Evolutionary conservation across 2,888 invertebrate genomes (phyloP), one percentile per base, ranked within the genome.

Genomic region (Glyphotaelius pellucidus): DNA sequence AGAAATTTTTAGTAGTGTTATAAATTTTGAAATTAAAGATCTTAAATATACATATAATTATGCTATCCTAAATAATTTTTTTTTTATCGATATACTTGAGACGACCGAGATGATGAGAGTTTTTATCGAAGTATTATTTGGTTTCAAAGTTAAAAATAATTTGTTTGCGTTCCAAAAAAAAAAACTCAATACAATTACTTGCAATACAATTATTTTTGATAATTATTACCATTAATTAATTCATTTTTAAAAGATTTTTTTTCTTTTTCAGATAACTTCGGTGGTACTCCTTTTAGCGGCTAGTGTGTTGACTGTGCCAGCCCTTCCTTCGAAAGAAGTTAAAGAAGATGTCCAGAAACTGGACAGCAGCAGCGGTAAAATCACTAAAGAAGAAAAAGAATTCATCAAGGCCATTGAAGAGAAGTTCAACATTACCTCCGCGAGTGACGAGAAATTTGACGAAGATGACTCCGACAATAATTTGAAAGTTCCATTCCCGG

Each of bases 391-490:
- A 90, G 96, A 96, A 94, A 95, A 94, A 93, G 95, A 95, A 91
- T 96, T 96, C 94, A 93, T 96, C 85, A 95, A 95, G 94, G 96
- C 96, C 86, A 95, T 96, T 4, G 96, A 96, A 95, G 95, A 95
- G 32, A 96, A 96, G 93, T 96, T 95, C 94, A 96, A 96, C 2
- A 94, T 96, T 0, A 95, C 96, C 94, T 67, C 67, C 67, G 67
- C 25, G 94, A 95, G 90, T 42, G 92, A 95, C 47, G 95, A 91
- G 38, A 92, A 93, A 19, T 89, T 81, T 80, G 92, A 93, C 85
- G 93, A 94, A 84, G 94, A 93, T 90, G 92, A 89, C 84, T 91
- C 91, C 67, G 91, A 92, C 80, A 92, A 91, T 87, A 91, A 88
- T 91, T 38, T 93, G 52, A 95, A 94, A 91, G 93, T 94, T 88